Base-by-base conservation (phyloP, 2,888 invertebrate species). In the Heteromyza rotundicornis region DNA sequence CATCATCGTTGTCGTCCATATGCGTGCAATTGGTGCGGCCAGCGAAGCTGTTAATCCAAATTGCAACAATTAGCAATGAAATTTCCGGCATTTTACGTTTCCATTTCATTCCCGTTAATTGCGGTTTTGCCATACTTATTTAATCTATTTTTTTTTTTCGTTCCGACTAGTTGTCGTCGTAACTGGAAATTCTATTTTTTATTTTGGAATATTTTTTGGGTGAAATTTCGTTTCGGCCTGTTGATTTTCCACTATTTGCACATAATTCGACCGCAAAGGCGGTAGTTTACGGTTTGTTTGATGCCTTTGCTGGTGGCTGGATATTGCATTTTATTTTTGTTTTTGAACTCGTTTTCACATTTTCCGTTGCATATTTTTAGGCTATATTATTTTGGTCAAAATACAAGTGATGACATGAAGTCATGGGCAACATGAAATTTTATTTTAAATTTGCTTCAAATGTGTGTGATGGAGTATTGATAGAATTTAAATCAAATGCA, bases 31-130 rank as follows among this genome's bases (percentile, higher is more conserved):
- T 61, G 19, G 51, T 61, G 57, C 62, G 40, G 35, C 64, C 60
- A n/a, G 65, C 65, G 52, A 60, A 61, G 57, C 64, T 68, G 66
- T 70, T 69, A 63, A 77, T 53, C 68, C 74, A 78, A 74, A 77
- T 79, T 75, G 78, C 79, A 69, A 72, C 76, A 79, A 80, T 80
- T 77, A 79, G 75, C 74, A 76, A 75, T 70, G 76, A 77, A 75
- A 79, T 76, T 78, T 80, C 79, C 79, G 80, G 75, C 74, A 76
- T 72, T 79, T 77, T 72, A 70, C 77, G 75, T 74, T 77, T 78
- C 73, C 80, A 77, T 65, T 77, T 77, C 71, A 73, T 68, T 74
- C 75, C 74, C 70, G 69, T 72, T 68, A 67, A 67, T 44, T 58
- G 62, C 44, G 57, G 60, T 50, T 51, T 50, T 20, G 22, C 35